Percentiles rank a stretch among this genome's conserved stretches.
phyloP scores from a whole-genome alignment of 2,113 vertebrate species.

The Ploceus nigricollis region DNA sequence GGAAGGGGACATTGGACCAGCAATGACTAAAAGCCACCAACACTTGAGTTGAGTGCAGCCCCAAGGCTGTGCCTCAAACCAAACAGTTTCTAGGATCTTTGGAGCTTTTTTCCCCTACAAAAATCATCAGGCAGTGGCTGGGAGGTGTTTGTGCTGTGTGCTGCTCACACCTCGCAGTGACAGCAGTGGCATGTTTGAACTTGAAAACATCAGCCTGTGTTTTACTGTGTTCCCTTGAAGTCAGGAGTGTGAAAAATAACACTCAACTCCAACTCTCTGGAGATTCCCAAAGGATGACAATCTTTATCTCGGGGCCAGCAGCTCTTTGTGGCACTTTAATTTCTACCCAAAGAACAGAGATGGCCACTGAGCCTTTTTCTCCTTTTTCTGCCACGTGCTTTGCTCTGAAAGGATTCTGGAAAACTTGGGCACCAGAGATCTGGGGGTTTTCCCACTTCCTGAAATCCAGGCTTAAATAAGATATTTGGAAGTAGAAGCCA shows the following conservation, averaged over 20 bases:
- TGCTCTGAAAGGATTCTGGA: not conserved
- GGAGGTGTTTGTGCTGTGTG: not conserved
- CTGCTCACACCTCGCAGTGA: slow-evolving; percentile 9
- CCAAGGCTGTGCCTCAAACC: not conserved
- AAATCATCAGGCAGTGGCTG: not conserved
- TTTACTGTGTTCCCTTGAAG: slow-evolving; percentile 3
- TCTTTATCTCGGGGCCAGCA: not conserved
- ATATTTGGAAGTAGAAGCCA: not conserved
- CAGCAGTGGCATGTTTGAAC: slow-evolving; percentile 29
- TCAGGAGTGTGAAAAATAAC: slow-evolving; percentile 38
- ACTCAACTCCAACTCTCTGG: not conserved
- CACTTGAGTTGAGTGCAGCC: not conserved
- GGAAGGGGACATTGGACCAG: not conserved
- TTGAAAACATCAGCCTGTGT: slow-evolving; percentile 31
- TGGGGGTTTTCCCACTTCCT: not conserved
- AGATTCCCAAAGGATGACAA: not conserved
- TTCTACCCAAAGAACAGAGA: not conserved
- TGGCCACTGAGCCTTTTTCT: not conserved
- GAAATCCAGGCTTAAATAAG: not conserved
- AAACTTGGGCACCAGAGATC: not conserved
- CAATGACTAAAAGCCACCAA: not conserved
- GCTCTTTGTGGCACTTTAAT: not conserved
- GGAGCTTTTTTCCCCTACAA: not conserved
- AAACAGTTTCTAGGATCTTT: not conserved
- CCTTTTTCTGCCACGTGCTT: not conserved